A percentile compares a stretch with the other conserved stretches of the same genome.
phyloP scores from a whole-genome alignment of 2,113 vertebrate genomes.

The Elaphurus davidianus region DNA sequence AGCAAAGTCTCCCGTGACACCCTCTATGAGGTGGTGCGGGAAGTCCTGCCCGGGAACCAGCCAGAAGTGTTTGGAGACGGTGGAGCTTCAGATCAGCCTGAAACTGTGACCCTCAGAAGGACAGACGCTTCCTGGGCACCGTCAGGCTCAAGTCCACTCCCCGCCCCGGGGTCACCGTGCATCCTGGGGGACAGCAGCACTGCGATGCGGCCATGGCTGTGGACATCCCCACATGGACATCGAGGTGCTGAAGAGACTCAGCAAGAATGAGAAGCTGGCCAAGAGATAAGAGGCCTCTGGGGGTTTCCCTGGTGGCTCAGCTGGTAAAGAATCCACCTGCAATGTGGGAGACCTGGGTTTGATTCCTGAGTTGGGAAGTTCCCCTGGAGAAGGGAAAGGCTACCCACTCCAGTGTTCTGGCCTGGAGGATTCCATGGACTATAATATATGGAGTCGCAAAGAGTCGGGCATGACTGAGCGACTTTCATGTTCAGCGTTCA shows the following conservation, averaged over 20 bases:
- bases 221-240: background rate
- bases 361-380: background rate
- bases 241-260: background rate
- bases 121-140: background rate
- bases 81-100: background rate
- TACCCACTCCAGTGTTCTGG: background rate
- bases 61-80: fast-evolving
- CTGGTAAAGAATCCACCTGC: background rate
- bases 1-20: background rate
- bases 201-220: fast-evolving
- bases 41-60: background rate
- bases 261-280: background rate
- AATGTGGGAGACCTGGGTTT: background rate
- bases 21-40: background rate
- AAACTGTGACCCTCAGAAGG: background rate
- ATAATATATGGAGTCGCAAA: background rate
- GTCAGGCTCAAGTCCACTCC: background rate
- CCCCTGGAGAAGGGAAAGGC: background rate
- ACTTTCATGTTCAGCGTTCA: background rate
- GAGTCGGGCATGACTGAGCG: background rate
- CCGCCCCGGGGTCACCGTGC: background rate
- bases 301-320: background rate
- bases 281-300: background rate
- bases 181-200: background rate
- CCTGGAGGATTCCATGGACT: background rate